Conservation (phyloP, 64 coral and sea anemone genomes). For the Montipora cactus region DNA sequence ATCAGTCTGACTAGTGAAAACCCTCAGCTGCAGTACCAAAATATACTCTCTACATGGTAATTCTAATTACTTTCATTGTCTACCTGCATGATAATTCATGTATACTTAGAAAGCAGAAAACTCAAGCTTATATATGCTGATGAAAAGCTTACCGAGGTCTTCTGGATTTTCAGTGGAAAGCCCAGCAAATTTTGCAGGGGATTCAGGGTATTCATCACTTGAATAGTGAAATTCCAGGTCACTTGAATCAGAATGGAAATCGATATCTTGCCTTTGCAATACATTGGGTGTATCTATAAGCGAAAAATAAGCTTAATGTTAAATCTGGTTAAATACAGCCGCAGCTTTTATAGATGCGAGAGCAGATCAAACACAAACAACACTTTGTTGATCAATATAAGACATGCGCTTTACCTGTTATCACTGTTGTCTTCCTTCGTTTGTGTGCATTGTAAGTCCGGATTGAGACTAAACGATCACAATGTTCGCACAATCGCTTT, state of each 20-base stretch:
- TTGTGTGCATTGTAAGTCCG: slow-evolving; percentile 17
- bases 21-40: background rate
- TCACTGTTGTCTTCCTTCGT: background rate
- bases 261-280: background rate
- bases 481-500: background rate
- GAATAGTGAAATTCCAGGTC: slow-evolving; percentile 16
- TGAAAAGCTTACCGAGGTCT: background rate
- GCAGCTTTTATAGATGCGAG: background rate
- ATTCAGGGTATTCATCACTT: background rate
- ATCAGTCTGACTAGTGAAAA: background rate
- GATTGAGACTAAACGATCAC: slow-evolving; percentile 18
- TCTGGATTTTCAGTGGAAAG: background rate
- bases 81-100: background rate
- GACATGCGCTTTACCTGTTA: too few species aligned
- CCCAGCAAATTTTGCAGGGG: background rate
- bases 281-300: background rate
- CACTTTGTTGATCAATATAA: too few species aligned
- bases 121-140: background rate
- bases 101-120: background rate
- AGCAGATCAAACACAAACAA: background rate
- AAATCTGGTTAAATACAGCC: background rate
- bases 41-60: background rate
- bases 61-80: background rate
- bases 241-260: background rate
- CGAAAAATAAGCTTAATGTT: background rate